Evolutionary conservation across 2,797 vertebrate species (phyloP).

Genomic region (Selene dorsalis): DNA sequence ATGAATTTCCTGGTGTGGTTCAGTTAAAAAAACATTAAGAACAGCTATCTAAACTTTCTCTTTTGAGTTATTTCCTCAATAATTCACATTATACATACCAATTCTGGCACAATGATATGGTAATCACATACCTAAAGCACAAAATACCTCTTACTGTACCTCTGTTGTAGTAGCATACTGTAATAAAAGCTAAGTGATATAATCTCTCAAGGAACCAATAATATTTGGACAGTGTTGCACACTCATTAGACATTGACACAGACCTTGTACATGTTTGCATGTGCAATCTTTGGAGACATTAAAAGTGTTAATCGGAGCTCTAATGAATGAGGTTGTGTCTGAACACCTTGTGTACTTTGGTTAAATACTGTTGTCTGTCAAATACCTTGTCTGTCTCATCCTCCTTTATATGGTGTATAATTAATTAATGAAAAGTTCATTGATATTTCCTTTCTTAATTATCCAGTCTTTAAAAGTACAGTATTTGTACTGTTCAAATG

Average conservation of each 20-base stretch:
- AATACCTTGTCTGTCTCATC: conserved; percentile 4
- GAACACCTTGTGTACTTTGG: conserved; percentile 1
- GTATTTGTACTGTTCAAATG: conserved; percentile 28
- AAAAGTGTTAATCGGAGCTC: not conserved
- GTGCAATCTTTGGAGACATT: not conserved
- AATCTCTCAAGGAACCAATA: conserved; percentile 13
- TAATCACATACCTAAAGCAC: conserved; percentile 22
- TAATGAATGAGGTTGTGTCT: not conserved
- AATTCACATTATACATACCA: not conserved
- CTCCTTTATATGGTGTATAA: not conserved
- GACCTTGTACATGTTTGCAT: not conserved
- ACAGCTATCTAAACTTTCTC: not conserved
- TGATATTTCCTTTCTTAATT: not conserved
- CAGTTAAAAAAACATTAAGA: not conserved
- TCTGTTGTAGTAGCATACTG: not conserved
- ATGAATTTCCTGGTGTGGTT: not conserved
- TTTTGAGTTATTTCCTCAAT: not conserved
- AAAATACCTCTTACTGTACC: conserved; percentile 10
- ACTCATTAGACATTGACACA: not conserved
- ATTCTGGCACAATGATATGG: not conserved
- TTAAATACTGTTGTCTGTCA: not conserved
- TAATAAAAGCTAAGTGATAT: not conserved
- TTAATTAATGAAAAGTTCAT: not conserved
- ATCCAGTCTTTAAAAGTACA: not conserved
- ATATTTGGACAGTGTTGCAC: conserved; percentile 9